phyloP scores from a whole-genome alignment of 2,888 invertebrate genomes.

The Meganola albula region DNA sequence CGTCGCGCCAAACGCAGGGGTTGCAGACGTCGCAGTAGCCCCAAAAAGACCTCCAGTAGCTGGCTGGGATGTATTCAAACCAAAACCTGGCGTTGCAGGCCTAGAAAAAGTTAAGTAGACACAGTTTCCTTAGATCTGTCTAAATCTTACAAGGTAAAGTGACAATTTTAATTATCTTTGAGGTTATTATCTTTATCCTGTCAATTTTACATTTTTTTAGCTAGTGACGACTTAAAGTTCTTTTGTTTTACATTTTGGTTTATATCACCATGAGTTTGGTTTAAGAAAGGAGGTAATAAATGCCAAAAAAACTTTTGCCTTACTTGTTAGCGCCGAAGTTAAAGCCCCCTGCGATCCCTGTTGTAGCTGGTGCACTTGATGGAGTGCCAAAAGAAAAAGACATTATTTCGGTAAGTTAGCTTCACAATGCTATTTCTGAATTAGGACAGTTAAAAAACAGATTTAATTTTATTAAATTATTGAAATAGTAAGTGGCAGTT shows the following conservation, averaged over 20 bases:
- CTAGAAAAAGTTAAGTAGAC: conserved; percentile 28
- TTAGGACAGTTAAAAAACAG: too few species aligned
- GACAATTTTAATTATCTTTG: not conserved
- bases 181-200: not conserved
- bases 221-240: too few species aligned
- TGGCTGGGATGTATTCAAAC: conserved; percentile 48
- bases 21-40: conserved; percentile 39
- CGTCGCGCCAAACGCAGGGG: conserved; percentile 34
- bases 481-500: conserved; percentile 1
- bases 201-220: too few species aligned
- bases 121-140: too few species aligned
- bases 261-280: too few species aligned
- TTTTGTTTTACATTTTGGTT: too few species aligned
- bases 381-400: conserved; percentile 69
- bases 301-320: conserved; percentile 24
- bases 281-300: conserved; percentile 7
- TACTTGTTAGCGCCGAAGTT: conserved; percentile 71
- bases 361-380: conserved; percentile 67
- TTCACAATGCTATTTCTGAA: too few species aligned
- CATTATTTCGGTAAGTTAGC: too few species aligned
- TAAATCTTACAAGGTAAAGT: not conserved
- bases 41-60: conserved; percentile 52
- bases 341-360: conserved; percentile 56
- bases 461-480: too few species aligned
- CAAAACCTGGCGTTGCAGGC: conserved; percentile 57